Evolutionary conservation across 1,140 invertebrate genomes (phyloP).

Genomic region (Arctopsyche grandis): DNA sequence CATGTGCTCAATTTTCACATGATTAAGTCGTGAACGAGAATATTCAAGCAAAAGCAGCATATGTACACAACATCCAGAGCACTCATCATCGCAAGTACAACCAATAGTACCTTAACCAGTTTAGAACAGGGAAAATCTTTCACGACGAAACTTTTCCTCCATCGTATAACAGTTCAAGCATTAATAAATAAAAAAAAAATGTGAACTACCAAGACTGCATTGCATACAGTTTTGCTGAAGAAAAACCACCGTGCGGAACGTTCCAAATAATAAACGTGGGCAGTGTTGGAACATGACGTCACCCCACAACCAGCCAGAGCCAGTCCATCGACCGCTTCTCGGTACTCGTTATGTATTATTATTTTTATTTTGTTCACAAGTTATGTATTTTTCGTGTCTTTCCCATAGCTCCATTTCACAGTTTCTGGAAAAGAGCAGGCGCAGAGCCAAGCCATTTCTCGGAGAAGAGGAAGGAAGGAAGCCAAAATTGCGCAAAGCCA

Average conservation of each 20-base stretch:
- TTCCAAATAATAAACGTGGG: neutral
- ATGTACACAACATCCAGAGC: too few relatives aligned
- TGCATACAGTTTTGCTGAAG: neutral
- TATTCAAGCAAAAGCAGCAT: too few relatives aligned
- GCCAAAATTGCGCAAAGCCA: neutral
- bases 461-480: conserved; percentile 23
- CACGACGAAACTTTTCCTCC: too few relatives aligned
- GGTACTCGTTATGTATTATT: conserved; percentile 1
- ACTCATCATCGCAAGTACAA: too few relatives aligned
- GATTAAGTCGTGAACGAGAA: too few relatives aligned
- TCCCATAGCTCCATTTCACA: neutral
- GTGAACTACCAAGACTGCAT: too few relatives aligned
- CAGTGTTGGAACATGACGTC: conserved; percentile 4
- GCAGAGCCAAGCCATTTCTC: neutral
- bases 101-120: too few relatives aligned
- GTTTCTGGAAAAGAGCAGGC: conserved; percentile 5
- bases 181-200: too few relatives aligned
- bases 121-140: too few relatives aligned
- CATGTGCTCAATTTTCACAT: too few relatives aligned
- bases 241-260: neutral
- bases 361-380: neutral
- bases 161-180: too few relatives aligned
- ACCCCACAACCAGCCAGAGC: neutral
- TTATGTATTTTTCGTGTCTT: neutral
- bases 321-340: conserved; percentile 28